Evolutionary conservation across 2,888 invertebrate species (phyloP), one percentile per base, ranked within the genome.

Genomic region (Cenopis cana): DNA sequence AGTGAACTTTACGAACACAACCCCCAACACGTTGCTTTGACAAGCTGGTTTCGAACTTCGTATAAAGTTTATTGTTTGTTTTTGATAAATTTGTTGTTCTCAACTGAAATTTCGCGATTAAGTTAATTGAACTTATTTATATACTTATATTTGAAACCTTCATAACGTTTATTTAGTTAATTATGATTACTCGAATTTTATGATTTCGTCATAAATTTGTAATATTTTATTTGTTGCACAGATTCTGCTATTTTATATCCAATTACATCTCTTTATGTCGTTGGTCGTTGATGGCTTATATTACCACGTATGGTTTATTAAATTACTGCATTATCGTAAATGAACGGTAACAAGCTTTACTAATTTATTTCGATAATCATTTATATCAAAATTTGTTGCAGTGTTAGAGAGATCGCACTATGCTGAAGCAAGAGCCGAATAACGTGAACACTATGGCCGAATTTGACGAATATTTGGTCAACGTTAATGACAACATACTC

Each of bases 341-440:
- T 38, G 0, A 38, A 38, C 2, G 0, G 38, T 46, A 14, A 14
- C 14, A 14, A 41, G 38, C 12, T 38, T 14, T 12, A 38, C 38
- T 11, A 38, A 38, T 38, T 12, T 38, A 12, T 5, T 11, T 0
- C 11, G 2, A 11, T 38, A 11, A 38, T 41, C 4, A 41, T 14
- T 41, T 6, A 6, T 6, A 8, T n/a, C 3, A 38, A 6, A 5
- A 46, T 46, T 46, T n/a, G n/a, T 50, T 17, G 10, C 12, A 38
- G 55, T 50, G 52, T 60, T 56, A 54, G 65, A 41, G 5, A 17
- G 18, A 41, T 3, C 4, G 18, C 5, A 57, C 18, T 9, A 70
- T 70, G 70, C 46, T 70, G 59, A 70, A 70, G 29, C 54, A 70
- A 24, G 70, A 70, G n/a, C 24, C 24, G 24, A 24, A 24, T 24